Evolutionary conservation across 2,797 vertebrate genomes (phyloP), one percentile per base, ranked within the genome.

Genomic region (Danio albolineatus): DNA sequence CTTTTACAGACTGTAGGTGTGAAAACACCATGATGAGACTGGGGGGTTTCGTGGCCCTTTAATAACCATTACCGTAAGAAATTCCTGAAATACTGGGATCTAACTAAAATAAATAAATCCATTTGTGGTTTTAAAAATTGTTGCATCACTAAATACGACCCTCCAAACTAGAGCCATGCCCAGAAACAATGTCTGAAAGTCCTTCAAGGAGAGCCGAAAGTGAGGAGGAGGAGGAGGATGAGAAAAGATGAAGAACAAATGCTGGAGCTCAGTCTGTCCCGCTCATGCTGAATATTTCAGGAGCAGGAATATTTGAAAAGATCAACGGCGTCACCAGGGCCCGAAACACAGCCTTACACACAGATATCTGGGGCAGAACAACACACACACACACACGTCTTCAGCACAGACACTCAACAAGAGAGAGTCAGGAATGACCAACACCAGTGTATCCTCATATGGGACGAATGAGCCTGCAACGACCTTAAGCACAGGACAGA

Each of bases 211-310:
- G 17, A 44, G 8, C 10, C 10, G 21, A 49, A 16, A 7, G 48
- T 9, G 73, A 0, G 41, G n/a, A 17, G 0, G 64, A 62, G 53
- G 6, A 70, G 21, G 64, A 62, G 53, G 6, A 70, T 21, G 38
- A 28, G 19, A 0, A 1, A 7, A 17, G 46, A 44, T 17, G 48
- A 62, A 76, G 48, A 19, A 41, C 21, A n/a, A 36, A 56, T 4
- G 43, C 54, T 36, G 10, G 43, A 46, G 65, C 10, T 21, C 66
- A 21, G 46, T 38, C 19, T 41, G 28, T 71, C 73, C 51, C n/a
- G 5, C 21, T 10, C 13, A n/a, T 61, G 12, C 41, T 85, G 19
- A 81, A 84, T 82, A 82, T 84, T 87, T 81, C 59, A 81, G 46
- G 8, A 69, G 78, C 12, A 7, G 53, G 57, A 81, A 76, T 74